Conservation (phyloP, 2,797 vertebrate species). For the Crypturellus tataupa region DNA sequence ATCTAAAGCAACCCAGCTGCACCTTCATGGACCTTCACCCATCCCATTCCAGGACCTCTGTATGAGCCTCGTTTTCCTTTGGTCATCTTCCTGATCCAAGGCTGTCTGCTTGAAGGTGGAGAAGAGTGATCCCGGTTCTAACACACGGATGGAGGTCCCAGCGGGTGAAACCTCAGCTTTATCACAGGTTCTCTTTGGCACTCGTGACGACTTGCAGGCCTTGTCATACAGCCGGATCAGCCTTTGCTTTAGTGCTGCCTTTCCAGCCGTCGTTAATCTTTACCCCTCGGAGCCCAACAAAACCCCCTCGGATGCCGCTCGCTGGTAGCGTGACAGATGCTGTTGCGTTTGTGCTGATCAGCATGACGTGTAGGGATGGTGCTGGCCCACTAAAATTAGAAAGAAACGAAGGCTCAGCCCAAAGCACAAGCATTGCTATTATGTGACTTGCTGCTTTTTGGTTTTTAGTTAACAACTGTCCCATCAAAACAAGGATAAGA, state of each 20-base stretch:
- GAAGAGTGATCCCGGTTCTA: neutral
- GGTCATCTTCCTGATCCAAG: neutral
- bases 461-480: conserved; percentile 33
- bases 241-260: neutral
- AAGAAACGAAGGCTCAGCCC: conserved; percentile 12
- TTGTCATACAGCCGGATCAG: neutral
- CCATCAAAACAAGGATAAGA: conserved; percentile 19
- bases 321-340: conserved; percentile 30
- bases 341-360: conserved; percentile 1
- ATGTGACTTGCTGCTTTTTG: conserved; percentile 52
- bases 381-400: conserved; percentile 54
- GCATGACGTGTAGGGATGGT: neutral
- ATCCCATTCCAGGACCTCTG: neutral
- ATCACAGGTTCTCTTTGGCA: neutral
- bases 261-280: neutral
- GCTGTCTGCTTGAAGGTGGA: neutral
- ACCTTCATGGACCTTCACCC: neutral
- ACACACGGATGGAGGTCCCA: neutral
- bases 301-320: conserved; percentile 20
- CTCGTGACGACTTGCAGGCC: neutral
- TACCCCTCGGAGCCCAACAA: neutral
- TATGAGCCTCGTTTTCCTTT: neutral
- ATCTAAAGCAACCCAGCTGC: neutral
- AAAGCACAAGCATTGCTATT: conserved; percentile 25
- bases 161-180: neutral